Percentiles rank a stretch among this genome's conserved stretches.
phyloP scores from a whole-genome alignment of 2,888 invertebrate species.

The Diaperis boleti region DNA sequence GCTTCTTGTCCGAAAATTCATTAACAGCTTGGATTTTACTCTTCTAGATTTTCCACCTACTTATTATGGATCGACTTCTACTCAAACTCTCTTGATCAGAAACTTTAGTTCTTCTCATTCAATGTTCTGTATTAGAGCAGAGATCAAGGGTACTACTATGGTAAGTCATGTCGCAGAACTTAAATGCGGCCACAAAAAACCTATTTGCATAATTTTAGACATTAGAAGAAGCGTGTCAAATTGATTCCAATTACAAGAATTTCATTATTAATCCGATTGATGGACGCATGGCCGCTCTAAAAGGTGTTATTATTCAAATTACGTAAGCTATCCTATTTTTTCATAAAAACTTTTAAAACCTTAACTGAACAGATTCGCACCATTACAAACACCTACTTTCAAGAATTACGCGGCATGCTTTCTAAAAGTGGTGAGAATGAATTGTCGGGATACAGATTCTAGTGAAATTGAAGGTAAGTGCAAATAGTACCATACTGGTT shows the following conservation, averaged over 20 bases:
- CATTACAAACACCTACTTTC: background rate
- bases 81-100: slow-evolving; percentile 61
- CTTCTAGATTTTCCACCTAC: slow-evolving; percentile 65
- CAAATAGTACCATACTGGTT: background rate
- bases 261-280: slow-evolving; percentile 52
- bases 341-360: background rate
- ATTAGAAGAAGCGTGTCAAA: slow-evolving; percentile 39
- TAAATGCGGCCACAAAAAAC: slow-evolving; percentile 7
- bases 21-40: slow-evolving; percentile 61
- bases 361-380: slow-evolving; percentile 36
- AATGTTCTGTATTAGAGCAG: slow-evolving; percentile 64
- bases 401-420: slow-evolving; percentile 66
- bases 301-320: slow-evolving; percentile 48
- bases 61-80: slow-evolving; percentile 60
- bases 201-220: slow-evolving; percentile 29
- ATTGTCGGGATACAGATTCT: slow-evolving; percentile 51
- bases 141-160: slow-evolving; percentile 55
- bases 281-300: slow-evolving; percentile 50
- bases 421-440: slow-evolving; percentile 61
- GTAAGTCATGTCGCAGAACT: slow-evolving; percentile 49
- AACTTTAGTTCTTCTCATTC: slow-evolving; percentile 64
- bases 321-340: slow-evolving; percentile 46
- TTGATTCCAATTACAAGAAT: slow-evolving; percentile 46
- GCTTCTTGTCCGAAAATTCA: slow-evolving; percentile 61
- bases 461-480: background rate